Evolutionary conservation across 2,888 invertebrate species (phyloP).

Genomic region (Cancer borealis): DNA sequence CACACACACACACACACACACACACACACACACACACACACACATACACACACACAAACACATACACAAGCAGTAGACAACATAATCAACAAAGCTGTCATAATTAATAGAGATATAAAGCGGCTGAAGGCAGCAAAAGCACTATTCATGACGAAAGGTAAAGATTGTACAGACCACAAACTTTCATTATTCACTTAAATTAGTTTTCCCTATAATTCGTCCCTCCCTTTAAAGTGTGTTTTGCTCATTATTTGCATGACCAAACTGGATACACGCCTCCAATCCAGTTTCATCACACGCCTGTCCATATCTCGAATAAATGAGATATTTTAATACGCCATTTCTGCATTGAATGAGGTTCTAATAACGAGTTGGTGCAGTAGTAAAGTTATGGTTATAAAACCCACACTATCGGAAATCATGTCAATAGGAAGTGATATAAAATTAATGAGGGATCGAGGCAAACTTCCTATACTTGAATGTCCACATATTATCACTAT

Average conservation of each 20-base stretch:
- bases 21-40: neutral
- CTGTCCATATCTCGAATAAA: neutral
- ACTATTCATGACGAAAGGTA: neutral
- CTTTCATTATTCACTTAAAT: neutral
- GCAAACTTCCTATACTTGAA: neutral
- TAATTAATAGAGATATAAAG: neutral
- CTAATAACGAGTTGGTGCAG: neutral
- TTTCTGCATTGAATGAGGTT: neutral
- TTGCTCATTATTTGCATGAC: neutral
- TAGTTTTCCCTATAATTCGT: slow-evolving; percentile 8
- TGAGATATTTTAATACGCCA: no score
- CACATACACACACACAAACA: neutral
- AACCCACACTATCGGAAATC: neutral
- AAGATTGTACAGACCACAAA: neutral
- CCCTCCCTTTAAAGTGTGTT: neutral
- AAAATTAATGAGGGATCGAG: neutral
- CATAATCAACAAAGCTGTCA: no score
- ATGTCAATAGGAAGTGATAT: neutral
- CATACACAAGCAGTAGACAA: no score
- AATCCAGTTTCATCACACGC: no score
- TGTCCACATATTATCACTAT: neutral
- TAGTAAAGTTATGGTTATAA: neutral
- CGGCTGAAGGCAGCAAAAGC: no score
- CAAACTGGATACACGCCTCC: no score
- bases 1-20: slow-evolving; percentile 20